Conservation (phyloP, 2,113 vertebrate species). For the Arothron firmamentum region DNA sequence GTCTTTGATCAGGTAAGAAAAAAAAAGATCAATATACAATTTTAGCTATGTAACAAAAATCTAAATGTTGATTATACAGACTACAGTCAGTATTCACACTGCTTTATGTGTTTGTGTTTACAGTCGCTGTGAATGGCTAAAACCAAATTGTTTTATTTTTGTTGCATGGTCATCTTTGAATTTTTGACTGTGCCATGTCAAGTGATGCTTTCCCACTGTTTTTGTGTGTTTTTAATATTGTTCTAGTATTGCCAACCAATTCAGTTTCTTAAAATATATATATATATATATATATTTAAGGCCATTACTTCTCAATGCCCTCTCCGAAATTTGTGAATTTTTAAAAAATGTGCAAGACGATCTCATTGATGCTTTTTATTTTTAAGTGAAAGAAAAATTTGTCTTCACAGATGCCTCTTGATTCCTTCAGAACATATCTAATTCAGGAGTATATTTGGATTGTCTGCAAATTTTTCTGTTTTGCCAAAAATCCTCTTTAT, state of each 20-base stretch:
- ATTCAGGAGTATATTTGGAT: too few relatives aligned
- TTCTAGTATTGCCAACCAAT: not conserved
- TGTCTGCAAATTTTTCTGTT: too few relatives aligned
- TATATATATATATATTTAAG: too few relatives aligned
- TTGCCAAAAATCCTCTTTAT: not conserved
- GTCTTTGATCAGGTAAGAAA: conserved; percentile 18
- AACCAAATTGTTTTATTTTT: not conserved
- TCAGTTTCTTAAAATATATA: not conserved
- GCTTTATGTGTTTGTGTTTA: not conserved
- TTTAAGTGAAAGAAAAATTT: not conserved
- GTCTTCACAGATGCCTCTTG: too few relatives aligned
- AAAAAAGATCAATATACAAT: not conserved
- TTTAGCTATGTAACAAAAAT: conserved; percentile 3
- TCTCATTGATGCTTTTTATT: not conserved
- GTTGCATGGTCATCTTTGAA: too few relatives aligned
- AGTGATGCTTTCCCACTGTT: not conserved
- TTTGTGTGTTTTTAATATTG: not conserved
- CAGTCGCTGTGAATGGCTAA: not conserved
- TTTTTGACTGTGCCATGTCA: too few relatives aligned
- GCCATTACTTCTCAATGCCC: not conserved
- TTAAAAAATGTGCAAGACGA: too few relatives aligned
- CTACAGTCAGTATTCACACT: not conserved
- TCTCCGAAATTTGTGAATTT: not conserved
- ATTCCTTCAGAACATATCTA: too few relatives aligned
- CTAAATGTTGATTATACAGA: not conserved